A percentile compares a stretch with the other conserved stretches of the same genome.
Conservation (phyloP, 2,888 invertebrate genomes). For the Achlya flavicornis region DNA sequence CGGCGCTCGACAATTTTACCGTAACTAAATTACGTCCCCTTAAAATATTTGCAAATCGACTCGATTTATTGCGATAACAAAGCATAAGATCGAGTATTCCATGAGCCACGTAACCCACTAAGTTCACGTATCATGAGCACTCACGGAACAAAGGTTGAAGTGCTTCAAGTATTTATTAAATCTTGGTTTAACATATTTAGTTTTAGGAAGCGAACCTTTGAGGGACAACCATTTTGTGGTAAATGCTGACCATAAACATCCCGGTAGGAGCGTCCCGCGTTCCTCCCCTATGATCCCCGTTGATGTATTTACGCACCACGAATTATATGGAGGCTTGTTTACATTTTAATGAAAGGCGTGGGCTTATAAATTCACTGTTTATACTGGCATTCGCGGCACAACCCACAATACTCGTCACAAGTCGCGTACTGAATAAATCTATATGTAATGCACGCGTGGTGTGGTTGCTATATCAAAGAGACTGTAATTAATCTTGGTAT, state of each 20-base stretch:
- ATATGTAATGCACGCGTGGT: conserved; percentile 13
- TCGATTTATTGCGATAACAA: not conserved
- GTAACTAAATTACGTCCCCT: too few relatives aligned
- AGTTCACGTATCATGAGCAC: not conserved
- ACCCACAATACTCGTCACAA: conserved; percentile 40
- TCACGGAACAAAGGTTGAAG: conserved; percentile 6
- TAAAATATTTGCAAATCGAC: too few relatives aligned
- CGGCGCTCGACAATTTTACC: not conserved
- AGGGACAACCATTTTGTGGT: conserved; percentile 57
- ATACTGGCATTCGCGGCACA: conserved; percentile 46
- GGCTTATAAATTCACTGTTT: conserved; percentile 61
- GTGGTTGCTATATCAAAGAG: not conserved
- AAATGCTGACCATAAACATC: conserved; percentile 65
- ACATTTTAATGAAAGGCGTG: conserved; percentile 72
- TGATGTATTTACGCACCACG: conserved; percentile 64
- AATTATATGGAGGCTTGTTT: conserved; percentile 70
- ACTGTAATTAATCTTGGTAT: not conserved
- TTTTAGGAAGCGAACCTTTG: conserved; percentile 40
- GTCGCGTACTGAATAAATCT: conserved; percentile 22
- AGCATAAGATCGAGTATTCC: not conserved
- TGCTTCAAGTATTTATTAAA: conserved; percentile 32
- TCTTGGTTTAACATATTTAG: conserved; percentile 40
- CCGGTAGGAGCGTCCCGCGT: conserved; percentile 38
- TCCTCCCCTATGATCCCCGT: conserved; percentile 47
- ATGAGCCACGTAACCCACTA: not conserved